These are phyloP conservation scores for Heliconius ismenius DNA, from an alignment of 2,888 invertebrate genomes.

Conservation along the genomic window DNA sequence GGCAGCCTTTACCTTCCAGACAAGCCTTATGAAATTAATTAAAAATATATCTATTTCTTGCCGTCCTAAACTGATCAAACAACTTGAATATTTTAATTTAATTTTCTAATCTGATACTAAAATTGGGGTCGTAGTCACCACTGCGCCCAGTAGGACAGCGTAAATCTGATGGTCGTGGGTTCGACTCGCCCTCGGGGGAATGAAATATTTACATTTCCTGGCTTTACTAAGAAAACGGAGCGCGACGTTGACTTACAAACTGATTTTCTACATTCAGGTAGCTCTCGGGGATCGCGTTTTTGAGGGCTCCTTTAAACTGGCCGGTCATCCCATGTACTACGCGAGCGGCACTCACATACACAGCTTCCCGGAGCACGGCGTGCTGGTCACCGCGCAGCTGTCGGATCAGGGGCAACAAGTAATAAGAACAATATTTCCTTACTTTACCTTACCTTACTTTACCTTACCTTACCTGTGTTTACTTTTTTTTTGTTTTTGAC, in stretches of 20 bases:
- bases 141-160: too few relatives aligned
- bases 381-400: conserved; percentile 87
- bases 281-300: conserved; percentile 92
- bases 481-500: too few relatives aligned
- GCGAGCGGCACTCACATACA: conserved; percentile 95
- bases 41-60: too few relatives aligned
- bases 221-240: not conserved
- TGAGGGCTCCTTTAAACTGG: conserved; percentile 93
- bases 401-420: conserved; percentile 92
- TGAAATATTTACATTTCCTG: not conserved
- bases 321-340: conserved; percentile 94
- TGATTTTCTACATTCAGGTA: conserved; percentile 73
- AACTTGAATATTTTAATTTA: too few relatives aligned
- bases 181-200: too few relatives aligned
- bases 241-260: not conserved
- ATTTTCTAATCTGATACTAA: too few relatives aligned
- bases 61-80: too few relatives aligned
- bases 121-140: too few relatives aligned
- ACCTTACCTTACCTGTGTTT: too few relatives aligned
- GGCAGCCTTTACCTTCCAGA: too few relatives aligned
- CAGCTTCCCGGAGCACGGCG: conserved; percentile 90
- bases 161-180: too few relatives aligned
- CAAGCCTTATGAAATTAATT: not conserved
- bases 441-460: too few relatives aligned
- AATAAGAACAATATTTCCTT: conserved; percentile 33